phyloP scores from a whole-genome alignment of 2,888 invertebrate genomes.

The Tinea trinotella region DNA sequence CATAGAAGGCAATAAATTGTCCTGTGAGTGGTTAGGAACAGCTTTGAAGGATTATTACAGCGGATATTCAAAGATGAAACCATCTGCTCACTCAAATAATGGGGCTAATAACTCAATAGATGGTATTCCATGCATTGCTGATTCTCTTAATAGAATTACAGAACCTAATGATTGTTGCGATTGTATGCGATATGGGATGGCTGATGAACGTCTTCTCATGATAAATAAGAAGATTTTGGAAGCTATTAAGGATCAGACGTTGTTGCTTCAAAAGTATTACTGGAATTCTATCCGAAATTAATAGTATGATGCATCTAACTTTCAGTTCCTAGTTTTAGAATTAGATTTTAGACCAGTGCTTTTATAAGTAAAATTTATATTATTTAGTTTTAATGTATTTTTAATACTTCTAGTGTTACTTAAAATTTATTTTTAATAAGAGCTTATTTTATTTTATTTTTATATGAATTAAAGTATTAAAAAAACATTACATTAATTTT shows the following conservation, averaged over 20 bases:
- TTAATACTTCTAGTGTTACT: too few species aligned
- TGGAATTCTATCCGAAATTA: neutral
- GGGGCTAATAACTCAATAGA: constrained; percentile 37
- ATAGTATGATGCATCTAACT: too few species aligned
- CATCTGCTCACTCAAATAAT: constrained; percentile 29
- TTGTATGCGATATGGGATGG: constrained; percentile 21
- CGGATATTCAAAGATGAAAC: constrained; percentile 49
- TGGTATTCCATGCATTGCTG: constrained; percentile 42
- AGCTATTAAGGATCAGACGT: constrained; percentile 49
- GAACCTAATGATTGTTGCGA: neutral
- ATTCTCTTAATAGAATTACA: too few species aligned
- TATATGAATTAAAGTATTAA: too few species aligned
- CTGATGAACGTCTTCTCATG: constrained; percentile 47
- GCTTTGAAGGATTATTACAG: constrained; percentile 46
- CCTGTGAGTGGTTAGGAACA: constrained; percentile 48
- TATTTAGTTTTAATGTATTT: too few species aligned
- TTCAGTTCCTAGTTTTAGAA: too few species aligned
- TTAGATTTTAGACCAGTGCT: too few species aligned
- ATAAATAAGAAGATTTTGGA: constrained; percentile 50
- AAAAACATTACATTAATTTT: too few species aligned
- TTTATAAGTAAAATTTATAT: too few species aligned
- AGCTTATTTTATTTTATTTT: too few species aligned
- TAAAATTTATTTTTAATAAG: too few species aligned
- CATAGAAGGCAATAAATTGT: constrained; percentile 48
- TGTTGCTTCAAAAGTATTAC: constrained; percentile 15